These are phyloP conservation scores for Belonocnema kinseyi DNA, from an alignment of 1,140 invertebrate genomes.

Conservation along the genomic window DNA sequence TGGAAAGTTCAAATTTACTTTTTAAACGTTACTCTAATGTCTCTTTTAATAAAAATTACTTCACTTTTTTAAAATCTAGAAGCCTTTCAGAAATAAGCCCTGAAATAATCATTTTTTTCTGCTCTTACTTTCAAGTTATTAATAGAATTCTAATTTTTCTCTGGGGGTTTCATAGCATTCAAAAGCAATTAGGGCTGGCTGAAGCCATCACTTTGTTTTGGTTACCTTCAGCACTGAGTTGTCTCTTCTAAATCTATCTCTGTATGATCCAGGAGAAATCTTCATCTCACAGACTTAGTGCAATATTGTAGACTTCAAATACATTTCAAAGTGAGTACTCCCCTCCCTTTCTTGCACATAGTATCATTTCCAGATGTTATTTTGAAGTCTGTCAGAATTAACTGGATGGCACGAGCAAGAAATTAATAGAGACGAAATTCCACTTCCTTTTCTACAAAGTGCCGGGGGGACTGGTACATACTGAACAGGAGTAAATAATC, in stretches of 20 bases:
- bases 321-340: constrained; percentile 10
- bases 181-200: neutral
- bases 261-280: constrained; percentile 2
- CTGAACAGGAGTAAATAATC: too few species aligned
- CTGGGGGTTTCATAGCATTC: too few species aligned
- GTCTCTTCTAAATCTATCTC: neutral
- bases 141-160: too few species aligned
- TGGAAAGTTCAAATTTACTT: too few species aligned
- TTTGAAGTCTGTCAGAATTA: neutral
- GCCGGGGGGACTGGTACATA: too few species aligned
- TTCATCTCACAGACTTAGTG: neutral
- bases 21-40: too few species aligned
- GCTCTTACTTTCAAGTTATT: too few species aligned
- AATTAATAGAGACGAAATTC: neutral
- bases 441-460: too few species aligned
- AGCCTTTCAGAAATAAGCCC: too few species aligned
- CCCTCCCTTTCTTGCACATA: neutral
- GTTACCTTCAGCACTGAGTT: neutral
- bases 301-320: constrained; percentile 8
- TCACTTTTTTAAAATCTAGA: too few species aligned
- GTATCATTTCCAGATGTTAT: constrained; percentile 14
- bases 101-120: too few species aligned
- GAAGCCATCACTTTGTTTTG: constrained; percentile 5
- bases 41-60: too few species aligned
- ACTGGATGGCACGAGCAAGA: constrained; percentile 7